Base-by-base conservation (phyloP, 2,888 invertebrate genomes). In the Nezara viridula region DNA sequence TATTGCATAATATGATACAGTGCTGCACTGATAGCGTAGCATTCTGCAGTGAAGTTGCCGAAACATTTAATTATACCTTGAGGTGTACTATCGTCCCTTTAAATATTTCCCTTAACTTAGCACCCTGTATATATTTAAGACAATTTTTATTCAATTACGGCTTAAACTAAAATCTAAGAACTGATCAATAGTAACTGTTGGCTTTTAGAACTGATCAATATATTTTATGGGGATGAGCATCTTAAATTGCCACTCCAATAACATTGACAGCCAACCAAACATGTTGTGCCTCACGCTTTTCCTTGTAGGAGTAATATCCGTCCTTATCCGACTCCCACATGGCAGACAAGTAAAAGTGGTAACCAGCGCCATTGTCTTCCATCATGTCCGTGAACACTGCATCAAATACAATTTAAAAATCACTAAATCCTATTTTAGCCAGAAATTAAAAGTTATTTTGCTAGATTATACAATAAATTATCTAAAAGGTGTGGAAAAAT, bases 331-430 rank as follows among this genome's bases (percentile, higher is more conserved):
- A 47, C 5, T 81, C 81, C 81, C 81, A 81, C 24, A 81, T 9
- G n/a, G 81, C 44, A 32, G 81, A 81, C n/a, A 47, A 6, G 44
- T 81, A 81, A n/a, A 81, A 81, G 81, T 81, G 81, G 40, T 81
- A 47, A 81, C 81, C 81, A 44, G 44, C 40, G 2, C 81, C 81
- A n/a, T 81, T 81, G 44, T 81, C 81, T 81, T 81, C 44, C 44
- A 47, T 44, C 40, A 81, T 81, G 44, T 81, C 81, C 32, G 81
- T 81, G 44, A 81, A 81, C n/a, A 81, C 81, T 81, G 81, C 44
- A 81, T 37, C 66, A 73, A 73, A 32, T 32, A 81, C 14, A 44
- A 81, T 44, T 1, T 81, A 40, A 4, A 24, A 21, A 77, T 37
- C 77, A 40, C 12, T 16, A 10, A n/a, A 12, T 55, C 14, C 32